Conservation (phyloP, 2,113 vertebrate genomes). For the Leptodactylus fuscus region DNA sequence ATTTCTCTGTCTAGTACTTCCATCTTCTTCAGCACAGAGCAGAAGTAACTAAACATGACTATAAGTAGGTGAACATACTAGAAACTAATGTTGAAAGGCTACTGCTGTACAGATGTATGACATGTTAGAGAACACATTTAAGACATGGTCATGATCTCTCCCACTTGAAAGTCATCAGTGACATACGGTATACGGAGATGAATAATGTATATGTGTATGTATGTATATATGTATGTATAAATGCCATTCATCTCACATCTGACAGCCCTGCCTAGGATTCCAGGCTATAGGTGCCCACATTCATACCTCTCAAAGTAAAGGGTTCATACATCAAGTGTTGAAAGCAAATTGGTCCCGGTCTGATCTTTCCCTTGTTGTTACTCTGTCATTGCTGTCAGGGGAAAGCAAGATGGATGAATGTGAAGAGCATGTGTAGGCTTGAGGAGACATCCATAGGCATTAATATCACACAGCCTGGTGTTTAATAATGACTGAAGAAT, state of each 20-base stretch:
- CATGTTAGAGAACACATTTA: neutral
- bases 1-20: too few species aligned
- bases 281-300: slow-evolving; percentile 42
- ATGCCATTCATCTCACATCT: slow-evolving; percentile 51
- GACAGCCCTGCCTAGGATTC: slow-evolving; percentile 33
- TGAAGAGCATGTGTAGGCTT: neutral
- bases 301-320: slow-evolving; percentile 15
- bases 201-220: slow-evolving; percentile 46
- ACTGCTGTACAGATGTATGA: neutral
- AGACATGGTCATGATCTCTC: slow-evolving; percentile 4
- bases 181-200: slow-evolving; percentile 17
- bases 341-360: slow-evolving; percentile 44
- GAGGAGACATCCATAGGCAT: neutral
- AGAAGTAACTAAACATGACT: neutral
- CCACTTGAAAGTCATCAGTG: slow-evolving; percentile 39
- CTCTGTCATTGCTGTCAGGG: slow-evolving; percentile 39
- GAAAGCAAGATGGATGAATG: slow-evolving; percentile 31
- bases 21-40: neutral
- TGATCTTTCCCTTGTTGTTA: slow-evolving; percentile 46
- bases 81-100: neutral
- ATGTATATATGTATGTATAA: slow-evolving; percentile 48
- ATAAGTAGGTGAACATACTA: neutral
- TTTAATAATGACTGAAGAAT: neutral
- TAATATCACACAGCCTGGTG: neutral
- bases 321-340: slow-evolving; percentile 49